Conservation (phyloP, 2,113 vertebrate species). For the Dicentrarchus labrax region DNA sequence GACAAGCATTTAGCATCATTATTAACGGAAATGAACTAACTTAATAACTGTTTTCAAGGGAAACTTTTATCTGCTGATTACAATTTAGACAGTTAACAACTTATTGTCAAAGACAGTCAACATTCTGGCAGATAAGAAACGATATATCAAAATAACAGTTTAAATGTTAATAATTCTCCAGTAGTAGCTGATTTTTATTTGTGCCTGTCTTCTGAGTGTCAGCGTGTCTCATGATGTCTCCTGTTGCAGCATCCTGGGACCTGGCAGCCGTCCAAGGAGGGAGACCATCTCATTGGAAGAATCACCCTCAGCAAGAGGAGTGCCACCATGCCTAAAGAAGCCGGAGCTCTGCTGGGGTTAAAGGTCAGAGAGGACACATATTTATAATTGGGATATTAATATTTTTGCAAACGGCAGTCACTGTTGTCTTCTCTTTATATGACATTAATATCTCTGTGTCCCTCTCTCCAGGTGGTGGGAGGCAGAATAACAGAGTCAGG, state of each 20-base stretch:
- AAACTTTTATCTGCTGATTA: background rate
- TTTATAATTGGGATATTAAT: background rate
- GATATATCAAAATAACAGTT: background rate
- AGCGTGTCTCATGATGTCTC: background rate
- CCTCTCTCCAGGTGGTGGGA: slow-evolving; percentile 91
- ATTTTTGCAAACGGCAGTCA: background rate
- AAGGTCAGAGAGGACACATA: slow-evolving; percentile 85
- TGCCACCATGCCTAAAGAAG: slow-evolving; percentile 96
- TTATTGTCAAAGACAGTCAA: too few species aligned
- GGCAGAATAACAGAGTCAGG: slow-evolving; percentile 98
- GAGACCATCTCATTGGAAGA: slow-evolving; percentile 96
- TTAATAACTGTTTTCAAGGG: background rate
- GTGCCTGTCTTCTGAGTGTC: background rate
- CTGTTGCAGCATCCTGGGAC: slow-evolving; percentile 93
- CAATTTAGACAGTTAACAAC: background rate
- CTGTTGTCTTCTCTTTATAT: background rate
- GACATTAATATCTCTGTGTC: slow-evolving; percentile 59
- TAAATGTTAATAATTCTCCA: background rate
- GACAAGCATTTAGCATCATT: background rate
- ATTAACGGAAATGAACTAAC: background rate
- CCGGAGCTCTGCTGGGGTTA: slow-evolving; percentile 94
- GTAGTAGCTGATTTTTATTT: background rate
- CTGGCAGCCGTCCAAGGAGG: slow-evolving; percentile 99
- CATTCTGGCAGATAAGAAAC: background rate
- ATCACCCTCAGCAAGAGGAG: slow-evolving; percentile 98